Conservation (phyloP, 2,888 invertebrate species). For the Cacoxenus indagator region DNA sequence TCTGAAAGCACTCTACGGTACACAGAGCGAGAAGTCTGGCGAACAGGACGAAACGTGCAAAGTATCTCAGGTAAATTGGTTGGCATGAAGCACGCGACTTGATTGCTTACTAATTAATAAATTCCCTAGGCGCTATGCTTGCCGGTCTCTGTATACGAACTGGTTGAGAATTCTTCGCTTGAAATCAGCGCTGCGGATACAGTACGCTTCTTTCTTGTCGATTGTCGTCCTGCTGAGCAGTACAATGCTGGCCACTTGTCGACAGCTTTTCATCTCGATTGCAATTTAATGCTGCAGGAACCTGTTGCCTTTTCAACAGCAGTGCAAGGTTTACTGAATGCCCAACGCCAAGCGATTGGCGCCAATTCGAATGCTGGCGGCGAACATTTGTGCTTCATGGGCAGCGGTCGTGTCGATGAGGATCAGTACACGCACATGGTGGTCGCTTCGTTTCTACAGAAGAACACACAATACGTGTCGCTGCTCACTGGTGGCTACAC, state of each 20-base stretch:
- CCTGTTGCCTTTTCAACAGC: conserved; percentile 95
- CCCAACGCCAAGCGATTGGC: conserved; percentile 88
- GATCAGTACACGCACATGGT: conserved; percentile 99
- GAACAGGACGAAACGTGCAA: conserved; percentile 71
- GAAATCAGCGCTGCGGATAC: conserved; percentile 76
- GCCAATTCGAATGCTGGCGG: conserved; percentile 89
- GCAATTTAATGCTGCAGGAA: conserved; percentile 96
- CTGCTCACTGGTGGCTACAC: conserved; percentile 92
- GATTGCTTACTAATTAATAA: conserved; percentile 53
- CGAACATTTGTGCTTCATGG: conserved; percentile 92
- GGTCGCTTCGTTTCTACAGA: conserved; percentile 95
- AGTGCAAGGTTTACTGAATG: conserved; percentile 88
- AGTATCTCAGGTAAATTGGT: conserved; percentile 62
- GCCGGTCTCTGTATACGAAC: conserved; percentile 94
- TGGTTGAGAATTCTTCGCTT: conserved; percentile 85
- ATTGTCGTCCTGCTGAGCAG: conserved; percentile 96
- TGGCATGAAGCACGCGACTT: not conserved
- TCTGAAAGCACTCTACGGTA: conserved; percentile 76
- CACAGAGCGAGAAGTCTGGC: conserved; percentile 72
- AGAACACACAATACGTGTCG: conserved; percentile 92
- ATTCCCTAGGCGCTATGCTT: conserved; percentile 89
- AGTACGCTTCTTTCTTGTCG: conserved; percentile 94
- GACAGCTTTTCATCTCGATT: conserved; percentile 98
- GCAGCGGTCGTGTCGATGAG: conserved; percentile 93
- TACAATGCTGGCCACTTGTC: conserved; percentile 97